Evolutionary conservation across 1,140 invertebrate species (phyloP).

Genomic region (Cataglyphis hispanica): DNA sequence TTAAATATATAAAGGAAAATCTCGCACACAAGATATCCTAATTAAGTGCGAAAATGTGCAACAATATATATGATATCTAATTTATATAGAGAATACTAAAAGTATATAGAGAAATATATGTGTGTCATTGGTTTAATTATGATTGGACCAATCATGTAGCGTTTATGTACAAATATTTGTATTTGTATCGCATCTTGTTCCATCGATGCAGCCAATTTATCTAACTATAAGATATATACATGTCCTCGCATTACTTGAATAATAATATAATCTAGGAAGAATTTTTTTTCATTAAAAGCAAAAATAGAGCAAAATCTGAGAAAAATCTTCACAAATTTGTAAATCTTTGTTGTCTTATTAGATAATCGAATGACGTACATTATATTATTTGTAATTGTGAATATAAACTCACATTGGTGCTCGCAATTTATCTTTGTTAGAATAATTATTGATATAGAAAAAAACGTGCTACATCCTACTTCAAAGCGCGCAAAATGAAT

Average conservation of each 20-base stretch:
- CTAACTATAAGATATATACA: slow-evolving; percentile 2
- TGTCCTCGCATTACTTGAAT: neutral
- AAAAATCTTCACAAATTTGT: neutral
- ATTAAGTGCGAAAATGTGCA: neutral
- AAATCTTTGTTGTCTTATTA: neutral
- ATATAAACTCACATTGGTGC: slow-evolving; percentile 40
- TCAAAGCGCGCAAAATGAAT: slow-evolving; percentile 63
- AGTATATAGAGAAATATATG: slow-evolving; percentile 47
- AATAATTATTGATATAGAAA: slow-evolving; percentile 37
- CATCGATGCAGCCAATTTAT: slow-evolving; percentile 14
- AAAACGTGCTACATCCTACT: slow-evolving; percentile 53
- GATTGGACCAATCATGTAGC: slow-evolving; percentile 67
- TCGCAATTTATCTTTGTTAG: slow-evolving; percentile 32
- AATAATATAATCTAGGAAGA: slow-evolving; percentile 22
- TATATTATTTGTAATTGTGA: slow-evolving; percentile 4
- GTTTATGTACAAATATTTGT: slow-evolving; percentile 46
- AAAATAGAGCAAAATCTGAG: neutral
- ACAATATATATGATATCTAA: neutral
- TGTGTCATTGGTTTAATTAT: slow-evolving; percentile 66
- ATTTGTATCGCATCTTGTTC: slow-evolving; percentile 42
- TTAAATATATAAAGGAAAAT: neutral
- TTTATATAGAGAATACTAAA: slow-evolving; percentile 55
- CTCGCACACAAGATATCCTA: neutral
- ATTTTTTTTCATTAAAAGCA: slow-evolving; percentile 38
- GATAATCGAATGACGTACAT: slow-evolving; percentile 1